Evolutionary conservation across 2,888 invertebrate genomes (phyloP), one percentile per base, ranked within the genome.

Genomic region (Marasmarcha lunaedactyla): DNA sequence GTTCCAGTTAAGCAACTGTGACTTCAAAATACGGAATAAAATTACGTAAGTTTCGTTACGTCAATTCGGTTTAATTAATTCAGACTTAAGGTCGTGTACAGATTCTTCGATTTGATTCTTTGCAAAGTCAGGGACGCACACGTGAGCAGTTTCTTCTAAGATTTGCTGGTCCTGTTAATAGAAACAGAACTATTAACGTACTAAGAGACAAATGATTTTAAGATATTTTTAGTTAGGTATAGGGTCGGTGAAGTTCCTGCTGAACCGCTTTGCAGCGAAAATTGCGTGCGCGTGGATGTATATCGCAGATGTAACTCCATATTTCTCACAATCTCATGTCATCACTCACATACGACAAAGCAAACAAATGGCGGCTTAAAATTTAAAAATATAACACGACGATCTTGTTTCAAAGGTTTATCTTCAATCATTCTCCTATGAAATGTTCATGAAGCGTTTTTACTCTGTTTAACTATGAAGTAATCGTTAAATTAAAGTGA

Each of bases 1-100:
- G 39, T 39, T 42, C 38, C 41, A 40, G 36, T 38, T 39, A 35
- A 37, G 46, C 36, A 46, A 42, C 40, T 42, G 42, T 39, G 43
- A 44, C 34, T 43, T 42, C 35, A 44, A 40, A 34, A 44, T 34
- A 35, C 35, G 39, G 39, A 44, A 42, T 34, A 42, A 30, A 41
- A 44, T 44, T 36, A 35, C 30, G 36, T 44, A 39, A 20, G n/a
- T 33, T n/a, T 38, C 36, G 35, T 41, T 41, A 35, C 37, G 41
- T 27, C 37, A 41, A 33, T 37, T 36, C 35, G 41, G 41, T 37
- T 41, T 37, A 36, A 33, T 27, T 37, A 41, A 38, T 41, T 41
- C 41, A 37, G 41, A 37, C 37, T 41, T 41, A 35, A 41, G 4
- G 7, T 33, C 11, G 11, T 33, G 33, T 7, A 33, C 3, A n/a